Evolutionary conservation across 1,140 invertebrate genomes (phyloP), one percentile per base, ranked within the genome.

Genomic region (Ceratosolen fusciceps): DNA sequence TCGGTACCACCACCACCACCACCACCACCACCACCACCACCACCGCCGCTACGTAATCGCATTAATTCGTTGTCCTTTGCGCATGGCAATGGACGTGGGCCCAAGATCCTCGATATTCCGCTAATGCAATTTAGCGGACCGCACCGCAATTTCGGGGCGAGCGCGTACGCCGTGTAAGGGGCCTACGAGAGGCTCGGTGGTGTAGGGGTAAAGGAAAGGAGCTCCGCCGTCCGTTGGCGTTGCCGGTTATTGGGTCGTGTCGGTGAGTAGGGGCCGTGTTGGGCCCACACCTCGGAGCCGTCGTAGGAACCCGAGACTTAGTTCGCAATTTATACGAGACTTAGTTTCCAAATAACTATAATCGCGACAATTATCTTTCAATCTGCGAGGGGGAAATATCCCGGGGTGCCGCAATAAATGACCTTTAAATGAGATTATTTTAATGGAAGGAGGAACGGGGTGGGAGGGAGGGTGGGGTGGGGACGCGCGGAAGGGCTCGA

Each of bases 321-420:
- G 7, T 3, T 71, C 26, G 68, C 29, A 73, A 73, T 73, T 73
- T 73, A 54, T 24, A 73, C 49, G n/a, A 56, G 49, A 73, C 49
- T 73, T 73, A 19, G 34, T 74, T 74, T 43, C 58, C 73, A 47
- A 60, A 62, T 62, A 43, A 24, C 73, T 74, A 62, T 74, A 74
- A 74, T 74, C 73, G 56, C 39, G 58, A 74, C 73, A 74, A 74
- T 62, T 74, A 67, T 75, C 60, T 75, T 75, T 75, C 74, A 75
- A 75, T 75, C 60, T 1, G 9, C 12, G 39, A 67, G 12, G 19
- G 26, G 65, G n/a, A n/a, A n/a, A n/a, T n/a, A 52, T 62, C 24
- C 24, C 47, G 67, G 24, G 8, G 39, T 19, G 21, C 14, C 49
- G 49, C 29, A 71, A n/a, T 52, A 74, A 77, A 54, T 65, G 62